A percentile compares a stretch with the other conserved stretches of the same genome.
Evolutionary conservation across 1,140 invertebrate species (phyloP).

Genomic region (Whitmania pigra): DNA sequence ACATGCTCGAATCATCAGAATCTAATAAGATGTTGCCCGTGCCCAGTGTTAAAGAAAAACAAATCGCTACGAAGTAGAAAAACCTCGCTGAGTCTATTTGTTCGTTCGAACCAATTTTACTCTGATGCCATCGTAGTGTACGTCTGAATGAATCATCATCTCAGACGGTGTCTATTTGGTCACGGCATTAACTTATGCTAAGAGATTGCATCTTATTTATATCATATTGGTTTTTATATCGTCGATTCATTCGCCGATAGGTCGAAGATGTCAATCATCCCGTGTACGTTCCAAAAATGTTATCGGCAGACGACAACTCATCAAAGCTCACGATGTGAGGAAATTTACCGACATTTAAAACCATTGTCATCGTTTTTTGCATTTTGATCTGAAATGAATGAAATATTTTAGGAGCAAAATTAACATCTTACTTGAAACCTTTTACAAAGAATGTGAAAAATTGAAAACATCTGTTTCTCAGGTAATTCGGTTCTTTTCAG

Average conservation of each 20-base stretch:
- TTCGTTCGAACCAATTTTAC: too few relatives aligned
- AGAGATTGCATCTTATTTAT: neutral
- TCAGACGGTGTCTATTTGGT: too few relatives aligned
- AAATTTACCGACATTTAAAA: neutral
- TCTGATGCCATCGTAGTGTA: too few relatives aligned
- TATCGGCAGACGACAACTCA: slow-evolving; percentile 21
- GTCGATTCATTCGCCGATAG: slow-evolving; percentile 26
- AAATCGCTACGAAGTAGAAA: too few relatives aligned
- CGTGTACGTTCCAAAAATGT: slow-evolving; percentile 31
- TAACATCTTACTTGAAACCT: slow-evolving; percentile 41
- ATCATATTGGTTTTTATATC: too few relatives aligned
- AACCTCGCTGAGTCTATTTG: too few relatives aligned
- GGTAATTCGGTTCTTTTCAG: slow-evolving; percentile 25
- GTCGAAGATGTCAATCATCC: slow-evolving; percentile 47
- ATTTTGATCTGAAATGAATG: too few relatives aligned
- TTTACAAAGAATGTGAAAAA: slow-evolving; percentile 40
- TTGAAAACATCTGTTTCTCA: slow-evolving; percentile 34
- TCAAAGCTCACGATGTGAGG: slow-evolving; percentile 31
- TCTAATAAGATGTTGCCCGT: too few relatives aligned
- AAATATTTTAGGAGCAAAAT: slow-evolving; percentile 24
- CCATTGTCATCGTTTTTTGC: too few relatives aligned
- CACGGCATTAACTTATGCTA: slow-evolving; percentile 18
- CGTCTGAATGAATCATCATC: too few relatives aligned
- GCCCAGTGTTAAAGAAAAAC: too few relatives aligned
- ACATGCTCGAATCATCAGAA: too few relatives aligned